These are phyloP conservation scores for rat (Rattus norvegicus) DNA, from an alignment of 2,113 vertebrate species.

Conservation along the genomic window DNA sequence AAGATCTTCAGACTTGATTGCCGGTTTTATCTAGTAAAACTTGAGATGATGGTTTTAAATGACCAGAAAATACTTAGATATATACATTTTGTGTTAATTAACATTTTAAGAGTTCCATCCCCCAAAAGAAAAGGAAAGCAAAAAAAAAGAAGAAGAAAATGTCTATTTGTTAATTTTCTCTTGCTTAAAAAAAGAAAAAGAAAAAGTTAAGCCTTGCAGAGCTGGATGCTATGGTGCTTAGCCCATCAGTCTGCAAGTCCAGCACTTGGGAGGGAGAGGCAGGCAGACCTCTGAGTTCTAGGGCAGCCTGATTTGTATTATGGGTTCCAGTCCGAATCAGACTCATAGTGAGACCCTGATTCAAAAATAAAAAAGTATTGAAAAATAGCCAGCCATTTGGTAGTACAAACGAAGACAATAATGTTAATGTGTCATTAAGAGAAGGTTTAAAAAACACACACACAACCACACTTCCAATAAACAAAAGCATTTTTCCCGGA, in stretches of 20 bases:
- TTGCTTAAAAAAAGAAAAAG: background rate
- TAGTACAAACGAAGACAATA: constrained; percentile 3
- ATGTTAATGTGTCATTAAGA: background rate
- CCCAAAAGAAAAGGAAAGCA: constrained; percentile 58
- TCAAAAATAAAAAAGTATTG: constrained; percentile 18
- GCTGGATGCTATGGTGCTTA: background rate
- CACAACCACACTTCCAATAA: constrained; percentile 14
- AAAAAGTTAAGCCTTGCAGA: background rate
- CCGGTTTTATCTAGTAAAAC: constrained; percentile 51
- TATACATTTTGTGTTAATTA: constrained; percentile 38
- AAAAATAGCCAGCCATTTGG: constrained; percentile 45
- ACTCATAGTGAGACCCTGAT: background rate
- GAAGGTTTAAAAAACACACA: background rate
- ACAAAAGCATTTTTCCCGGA: background rate
- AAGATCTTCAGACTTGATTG: constrained; percentile 55
- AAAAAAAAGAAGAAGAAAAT: background rate
- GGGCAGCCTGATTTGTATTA: background rate
- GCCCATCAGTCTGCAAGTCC: constrained; percentile 48
- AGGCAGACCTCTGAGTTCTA: background rate
- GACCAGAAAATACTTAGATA: constrained; percentile 71
- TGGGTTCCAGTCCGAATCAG: background rate
- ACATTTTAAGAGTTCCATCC: constrained; percentile 67
- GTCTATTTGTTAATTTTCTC: constrained; percentile 73
- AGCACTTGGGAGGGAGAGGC: background rate
- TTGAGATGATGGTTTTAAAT: constrained; percentile 74